Base-by-base conservation (phyloP, 1,140 invertebrate genomes). In the Aplysia californica region DNA sequence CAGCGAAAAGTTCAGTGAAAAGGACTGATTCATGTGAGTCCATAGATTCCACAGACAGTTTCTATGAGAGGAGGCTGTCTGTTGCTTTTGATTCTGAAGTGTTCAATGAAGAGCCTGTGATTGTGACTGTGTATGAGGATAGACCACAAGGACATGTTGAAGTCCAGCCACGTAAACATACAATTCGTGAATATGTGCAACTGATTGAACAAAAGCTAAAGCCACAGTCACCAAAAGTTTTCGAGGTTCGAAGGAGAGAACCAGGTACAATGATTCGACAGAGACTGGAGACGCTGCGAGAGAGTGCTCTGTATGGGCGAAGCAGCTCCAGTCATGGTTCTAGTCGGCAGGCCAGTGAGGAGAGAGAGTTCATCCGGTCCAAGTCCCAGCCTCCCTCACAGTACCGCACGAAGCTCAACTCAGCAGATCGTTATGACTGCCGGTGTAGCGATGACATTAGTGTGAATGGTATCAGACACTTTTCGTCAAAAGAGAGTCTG, bases 21-120 rank as follows among this genome's bases (percentile, higher is more conserved):
- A 59, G 56, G 29, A 38, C 36, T 56, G 44, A 68, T 44, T 81
- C 77, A 10, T 55, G 26, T 29, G 71, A 61, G 3, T 81, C 80
- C 21, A n/a, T 68, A 10, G 69, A 72, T 56, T 82, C 82, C 36
- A 70, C 44, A 29, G 81, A 86, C 69, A 86, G 83, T 78, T 80
- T 82, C 79, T 84, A 83, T 76, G 84, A 86, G 61, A 78, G 79
- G 4, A 68, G 75, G 73, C 61, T 85, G 2, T 85, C 84, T n/a
- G 59, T 80, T 18, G 83, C 79, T 75, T 82, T 86, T 70, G 79
- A 83, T 26, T 75, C 82, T 10, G 81, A 83, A 3, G 67, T 79
- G 5, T 83, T 83, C 77, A 36, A 77, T 41, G 79, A 78, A 10
- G 21, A 66, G 1, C 31, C 61, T n/a, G 38, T 26, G 15, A 23